Evolutionary conservation across 2,888 invertebrate species (phyloP).

Genomic region (Agriotes lineatus): DNA sequence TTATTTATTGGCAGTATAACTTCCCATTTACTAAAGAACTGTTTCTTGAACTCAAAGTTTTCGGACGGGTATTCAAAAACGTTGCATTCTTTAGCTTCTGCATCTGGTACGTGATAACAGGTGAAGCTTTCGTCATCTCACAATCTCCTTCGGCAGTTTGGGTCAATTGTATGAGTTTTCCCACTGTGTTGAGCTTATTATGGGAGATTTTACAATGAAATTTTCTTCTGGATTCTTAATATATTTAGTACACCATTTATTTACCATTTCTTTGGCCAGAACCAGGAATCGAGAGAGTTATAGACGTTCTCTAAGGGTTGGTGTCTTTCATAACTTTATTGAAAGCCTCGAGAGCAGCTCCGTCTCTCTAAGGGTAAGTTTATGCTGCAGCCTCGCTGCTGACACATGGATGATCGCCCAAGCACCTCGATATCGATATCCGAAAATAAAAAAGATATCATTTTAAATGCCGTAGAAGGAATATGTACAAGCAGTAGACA

Average conservation of each 20-base stretch:
- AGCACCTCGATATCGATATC: too few species aligned
- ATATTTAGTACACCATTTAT: constrained; percentile 1
- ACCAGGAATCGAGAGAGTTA: constrained; percentile 6
- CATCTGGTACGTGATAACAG: not conserved
- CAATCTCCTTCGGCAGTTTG: not conserved
- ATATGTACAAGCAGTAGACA: too few species aligned
- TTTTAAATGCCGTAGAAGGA: too few species aligned
- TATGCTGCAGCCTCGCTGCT: too few species aligned
- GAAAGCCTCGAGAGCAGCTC: not conserved
- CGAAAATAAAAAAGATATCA: too few species aligned
- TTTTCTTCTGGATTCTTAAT: constrained; percentile 1
- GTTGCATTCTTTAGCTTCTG: not conserved
- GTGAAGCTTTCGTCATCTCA: not conserved
- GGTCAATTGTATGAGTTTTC: not conserved
- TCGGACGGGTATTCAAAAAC: not conserved
- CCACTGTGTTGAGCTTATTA: not conserved
- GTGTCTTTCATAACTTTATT: not conserved
- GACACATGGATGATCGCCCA: too few species aligned
- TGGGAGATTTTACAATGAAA: not conserved
- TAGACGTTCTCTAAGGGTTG: not conserved
- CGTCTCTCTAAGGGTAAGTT: too few species aligned
- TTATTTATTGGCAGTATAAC: too few species aligned
- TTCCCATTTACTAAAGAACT: too few species aligned
- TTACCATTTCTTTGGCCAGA: constrained; percentile 1
- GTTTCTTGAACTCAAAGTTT: constrained; percentile 6